Evolutionary conservation across 1,140 invertebrate species (phyloP), one percentile per base, ranked within the genome.

Genomic region (Bradynema listronoti): DNA sequence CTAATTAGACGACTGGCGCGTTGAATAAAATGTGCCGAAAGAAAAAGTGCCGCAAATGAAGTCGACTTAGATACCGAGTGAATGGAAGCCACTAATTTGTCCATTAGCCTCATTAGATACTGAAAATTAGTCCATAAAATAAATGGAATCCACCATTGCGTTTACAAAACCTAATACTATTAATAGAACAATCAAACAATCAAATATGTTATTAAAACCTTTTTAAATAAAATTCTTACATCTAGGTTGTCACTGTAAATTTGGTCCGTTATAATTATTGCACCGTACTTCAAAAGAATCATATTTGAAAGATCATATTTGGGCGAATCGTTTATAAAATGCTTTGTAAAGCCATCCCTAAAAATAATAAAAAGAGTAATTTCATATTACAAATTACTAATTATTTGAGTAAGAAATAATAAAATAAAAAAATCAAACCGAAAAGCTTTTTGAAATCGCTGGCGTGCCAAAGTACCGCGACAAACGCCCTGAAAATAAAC

Each of bases 21-120:
- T 11, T 67, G 47, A 42, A 67, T 46, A 49, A 54, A 53, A 6
- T 67, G 39, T 16, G 25, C 52, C n/a, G 65, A 70, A 55, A 67
- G 65, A 39, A 73, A 71, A 9, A 67, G 30, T 9, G 65, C 49
- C 22, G 65, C 65, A 36, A 67, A 67, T 25, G 65, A 67, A 30
- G 25, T 16, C 16, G n/a, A 11, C 16, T 33, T 71, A 0, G 50
- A 51, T 32, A 27, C 30, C 33, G 39, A 68, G 14, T 45, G 25
- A 29, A 67, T 67, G 16, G 65, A 67, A 7, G 33, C 14, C n/a
- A 22, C 19, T 19, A 61, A 27, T 25, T 43, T 9, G n/a, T 61
- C 33, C 4, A 41, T 49, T 19, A 61, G 19, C 1, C 32, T 32
- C 16, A 58, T 36, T 11, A 58, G 9, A 16, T 57, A 4, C 56